A percentile compares a stretch with the other conserved stretches of the same genome.
Evolutionary conservation across 2,797 vertebrate genomes (phyloP).

Genomic region (Aeoliscus strigatus): DNA sequence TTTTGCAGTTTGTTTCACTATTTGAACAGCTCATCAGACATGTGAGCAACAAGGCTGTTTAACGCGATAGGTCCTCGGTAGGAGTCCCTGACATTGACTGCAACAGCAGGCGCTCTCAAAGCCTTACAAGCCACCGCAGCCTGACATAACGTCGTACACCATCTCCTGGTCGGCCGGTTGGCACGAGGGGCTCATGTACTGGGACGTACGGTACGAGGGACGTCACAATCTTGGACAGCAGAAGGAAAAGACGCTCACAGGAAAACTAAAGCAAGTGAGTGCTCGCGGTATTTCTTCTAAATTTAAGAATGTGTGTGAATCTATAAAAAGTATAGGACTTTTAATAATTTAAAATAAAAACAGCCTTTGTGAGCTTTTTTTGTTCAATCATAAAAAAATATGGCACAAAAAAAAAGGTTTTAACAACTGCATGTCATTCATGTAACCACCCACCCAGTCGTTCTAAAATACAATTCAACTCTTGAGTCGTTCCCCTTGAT

Average conservation of each 20-base stretch:
- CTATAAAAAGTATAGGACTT: conserved; percentile 81
- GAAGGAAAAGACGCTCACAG: conserved; percentile 30
- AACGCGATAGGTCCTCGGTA: conserved; percentile 36
- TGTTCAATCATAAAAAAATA: conserved; percentile 19
- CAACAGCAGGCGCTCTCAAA: conserved; percentile 28
- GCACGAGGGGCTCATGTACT: conserved; percentile 44
- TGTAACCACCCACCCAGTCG: no score
- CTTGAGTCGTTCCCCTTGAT: conserved; percentile 19
- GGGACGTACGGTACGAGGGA: conserved; percentile 17
- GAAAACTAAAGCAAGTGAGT: conserved; percentile 29
- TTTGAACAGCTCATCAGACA: conserved; percentile 33
- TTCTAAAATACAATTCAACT: no score
- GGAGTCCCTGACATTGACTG: conserved; percentile 50
- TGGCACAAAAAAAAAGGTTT: conserved; percentile 5
- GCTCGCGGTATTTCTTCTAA: conserved; percentile 26
- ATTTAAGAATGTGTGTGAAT: conserved; percentile 85
- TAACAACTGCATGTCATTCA: no score
- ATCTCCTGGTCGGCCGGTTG: conserved; percentile 34
- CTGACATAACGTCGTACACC: conserved; percentile 28
- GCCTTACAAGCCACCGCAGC: conserved; percentile 50
- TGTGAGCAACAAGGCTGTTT: conserved; percentile 33
- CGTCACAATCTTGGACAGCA: conserved; percentile 43
- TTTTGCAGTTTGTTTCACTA: conserved; percentile 38
- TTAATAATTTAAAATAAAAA: conserved; percentile 81
- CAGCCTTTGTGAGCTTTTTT: conserved; percentile 3